Evolutionary conservation across 2,113 vertebrate species (phyloP), one percentile per base, ranked within the genome.

Genomic region (Puffinus mauretanicus): DNA sequence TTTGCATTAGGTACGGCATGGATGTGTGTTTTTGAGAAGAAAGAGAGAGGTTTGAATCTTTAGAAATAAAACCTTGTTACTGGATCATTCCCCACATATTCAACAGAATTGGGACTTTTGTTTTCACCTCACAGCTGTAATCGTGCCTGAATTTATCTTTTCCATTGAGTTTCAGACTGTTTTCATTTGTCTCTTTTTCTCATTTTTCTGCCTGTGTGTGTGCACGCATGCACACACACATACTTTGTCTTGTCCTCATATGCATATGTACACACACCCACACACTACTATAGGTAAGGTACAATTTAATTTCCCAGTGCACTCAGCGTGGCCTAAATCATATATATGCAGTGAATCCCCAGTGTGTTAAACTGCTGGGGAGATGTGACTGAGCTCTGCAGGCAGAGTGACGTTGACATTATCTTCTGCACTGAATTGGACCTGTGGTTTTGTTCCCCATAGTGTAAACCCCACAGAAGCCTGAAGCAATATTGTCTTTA

Each of bases 121-220:
- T 92, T 94, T 91, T 77, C 36, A 1, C 54, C 86, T 95, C 89
- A 94, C 91, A 92, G 70, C 54, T 93, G 62, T 82, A 89, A 94
- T 93, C 8, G 0, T 82, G 73, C 70, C 58, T 90, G 94, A 96
- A 94, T 95, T 91, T 85, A 93, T 95, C 29, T 83, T 82, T 90
- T 60, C 47, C 51, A 70, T 94, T 95, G 87, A 51, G 66, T 65
- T 91, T 54, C 75, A 82, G 24, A 38, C 32, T 40, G 34, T 3
- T 82, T 88, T 54, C 30, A 38, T 91, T 92, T 66, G 22, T 54
- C 57, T 92, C 36, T 88, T 79, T 77, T 66, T 46, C 77, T 90
- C 26, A 8, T 79, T 91, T 90, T 92, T 67, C 84, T 90, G 38
- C 47, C 57, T 52, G 0, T 16, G 25, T 58, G n/a, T 25, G 22